Percentiles rank a stretch among this genome's conserved stretches.
Evolutionary conservation across 2,113 vertebrate genomes (phyloP).

Genomic region (Carassius auratus): DNA sequence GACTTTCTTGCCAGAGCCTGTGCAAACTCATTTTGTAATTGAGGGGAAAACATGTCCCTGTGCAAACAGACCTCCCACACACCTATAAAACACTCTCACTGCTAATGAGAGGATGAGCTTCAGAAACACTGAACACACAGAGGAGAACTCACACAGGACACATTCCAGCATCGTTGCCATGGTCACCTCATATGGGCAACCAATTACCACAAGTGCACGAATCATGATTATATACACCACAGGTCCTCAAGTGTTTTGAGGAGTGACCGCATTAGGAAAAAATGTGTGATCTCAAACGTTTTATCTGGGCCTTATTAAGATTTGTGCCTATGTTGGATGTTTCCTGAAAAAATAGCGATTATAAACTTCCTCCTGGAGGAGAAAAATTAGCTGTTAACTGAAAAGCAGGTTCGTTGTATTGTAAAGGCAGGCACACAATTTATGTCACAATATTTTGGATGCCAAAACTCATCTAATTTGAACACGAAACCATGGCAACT

Average conservation of each 20-base stretch:
- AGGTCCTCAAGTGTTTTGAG: slow-evolving; percentile 2
- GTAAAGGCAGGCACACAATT: neutral
- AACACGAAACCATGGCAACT: neutral
- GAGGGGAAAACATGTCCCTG: slow-evolving; percentile 54
- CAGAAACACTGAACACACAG: slow-evolving; percentile 21
- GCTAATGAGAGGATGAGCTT: slow-evolving; percentile 44
- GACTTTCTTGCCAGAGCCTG: slow-evolving; percentile 63
- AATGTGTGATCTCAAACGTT: slow-evolving; percentile 3
- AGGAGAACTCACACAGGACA: slow-evolving; percentile 13
- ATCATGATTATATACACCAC: neutral
- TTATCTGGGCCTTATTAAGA: slow-evolving; percentile 2
- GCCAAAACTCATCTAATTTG: neutral
- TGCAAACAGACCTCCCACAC: slow-evolving; percentile 52
- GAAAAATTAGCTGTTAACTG: neutral
- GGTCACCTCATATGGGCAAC: slow-evolving; percentile 31
- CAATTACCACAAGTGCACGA: slow-evolving; percentile 37
- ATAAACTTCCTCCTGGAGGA: neutral
- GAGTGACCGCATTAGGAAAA: slow-evolving; percentile 2
- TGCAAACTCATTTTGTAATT: slow-evolving; percentile 68
- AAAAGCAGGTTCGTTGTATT: neutral
- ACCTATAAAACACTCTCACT: slow-evolving; percentile 30
- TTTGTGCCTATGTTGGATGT: neutral
- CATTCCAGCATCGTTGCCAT: slow-evolving; percentile 30
- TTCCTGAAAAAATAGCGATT: neutral
- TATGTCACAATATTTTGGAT: neutral